Conservation (phyloP, 1,140 invertebrate genomes). For the Proctacanthus coquilletti region DNA sequence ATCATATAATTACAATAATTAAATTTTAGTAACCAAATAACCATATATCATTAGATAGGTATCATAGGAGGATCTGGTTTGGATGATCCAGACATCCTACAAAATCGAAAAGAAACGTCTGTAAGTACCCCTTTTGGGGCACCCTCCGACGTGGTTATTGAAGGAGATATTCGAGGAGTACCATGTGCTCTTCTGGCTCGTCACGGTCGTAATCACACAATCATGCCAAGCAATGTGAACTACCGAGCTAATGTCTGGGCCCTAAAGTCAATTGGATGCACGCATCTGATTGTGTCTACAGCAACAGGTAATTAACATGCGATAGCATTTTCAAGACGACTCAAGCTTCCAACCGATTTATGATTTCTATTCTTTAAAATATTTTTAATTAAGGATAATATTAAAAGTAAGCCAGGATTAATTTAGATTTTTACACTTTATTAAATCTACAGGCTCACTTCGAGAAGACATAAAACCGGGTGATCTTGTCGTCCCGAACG, state of each 20-base stretch:
- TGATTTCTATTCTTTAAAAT: too few species aligned
- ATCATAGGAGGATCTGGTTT: constrained; percentile 92
- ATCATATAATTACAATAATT: constrained; percentile 1
- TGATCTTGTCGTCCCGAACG: constrained; percentile 77
- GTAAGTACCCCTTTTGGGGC: constrained; percentile 70
- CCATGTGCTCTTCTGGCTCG: constrained; percentile 72
- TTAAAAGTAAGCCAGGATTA: too few species aligned
- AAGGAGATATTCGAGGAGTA: constrained; percentile 61
- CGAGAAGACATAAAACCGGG: constrained; percentile 76
- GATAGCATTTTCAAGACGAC: too few species aligned
- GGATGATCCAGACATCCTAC: constrained; percentile 69
- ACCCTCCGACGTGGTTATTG: constrained; percentile 67
- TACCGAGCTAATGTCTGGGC: constrained; percentile 96
- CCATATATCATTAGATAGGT: constrained; percentile 60
- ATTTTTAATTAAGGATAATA: too few species aligned
- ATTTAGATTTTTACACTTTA: neutral
- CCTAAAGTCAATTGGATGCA: constrained; percentile 72
- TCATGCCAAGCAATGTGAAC: constrained; percentile 65
- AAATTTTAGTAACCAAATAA: constrained; percentile 8
- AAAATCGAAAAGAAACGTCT: constrained; percentile 43
- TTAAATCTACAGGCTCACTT: constrained; percentile 61
- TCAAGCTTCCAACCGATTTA: too few species aligned
- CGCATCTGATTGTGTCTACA: constrained; percentile 65
- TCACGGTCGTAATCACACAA: constrained; percentile 74
- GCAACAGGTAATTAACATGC: constrained; percentile 9